phyloP scores from a whole-genome alignment of 2,888 invertebrate genomes.

The Doris montereyensis region DNA sequence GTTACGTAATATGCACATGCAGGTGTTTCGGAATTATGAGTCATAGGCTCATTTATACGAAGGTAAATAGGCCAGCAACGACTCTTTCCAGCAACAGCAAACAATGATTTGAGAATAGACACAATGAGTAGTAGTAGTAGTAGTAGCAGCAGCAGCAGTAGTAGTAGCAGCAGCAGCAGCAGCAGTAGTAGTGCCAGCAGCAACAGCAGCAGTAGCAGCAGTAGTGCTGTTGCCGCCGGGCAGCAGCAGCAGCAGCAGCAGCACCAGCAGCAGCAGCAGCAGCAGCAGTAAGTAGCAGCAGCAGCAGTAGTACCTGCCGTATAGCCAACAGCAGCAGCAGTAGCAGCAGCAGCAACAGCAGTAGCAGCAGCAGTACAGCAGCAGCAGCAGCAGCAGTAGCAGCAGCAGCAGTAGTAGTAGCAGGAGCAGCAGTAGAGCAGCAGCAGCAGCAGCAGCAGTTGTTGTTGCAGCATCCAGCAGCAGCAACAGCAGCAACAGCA shows the following conservation, averaged over 20 bases:
- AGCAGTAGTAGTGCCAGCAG: background rate
- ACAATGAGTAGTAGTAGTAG: constrained; percentile 18
- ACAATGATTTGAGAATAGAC: background rate
- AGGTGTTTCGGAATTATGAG: too few relatives aligned
- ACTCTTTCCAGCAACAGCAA: background rate
- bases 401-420: background rate
- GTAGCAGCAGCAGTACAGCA: background rate
- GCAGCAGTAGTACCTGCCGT: background rate
- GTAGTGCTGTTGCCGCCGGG: background rate
- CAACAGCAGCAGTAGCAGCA: background rate
- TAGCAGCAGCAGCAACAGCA: constrained; percentile 12
- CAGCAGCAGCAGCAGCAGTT: background rate
- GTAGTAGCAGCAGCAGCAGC: background rate
- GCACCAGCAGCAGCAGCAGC: background rate
- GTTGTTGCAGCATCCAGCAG: background rate
- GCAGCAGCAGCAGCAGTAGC: background rate
- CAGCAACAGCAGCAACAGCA: background rate
- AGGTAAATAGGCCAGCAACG: too few relatives aligned
- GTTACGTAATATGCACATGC: too few relatives aligned
- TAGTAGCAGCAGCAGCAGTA: background rate
- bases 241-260: background rate
- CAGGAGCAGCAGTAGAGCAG: background rate
- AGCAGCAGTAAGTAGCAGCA: too few relatives aligned
- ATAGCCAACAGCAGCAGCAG: background rate
- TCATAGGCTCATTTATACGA: too few relatives aligned